A percentile compares a stretch with the other conserved stretches of the same genome.
These are phyloP conservation scores for Agrotis puta DNA, from an alignment of 2,888 invertebrate genomes.

Conservation along the genomic window DNA sequence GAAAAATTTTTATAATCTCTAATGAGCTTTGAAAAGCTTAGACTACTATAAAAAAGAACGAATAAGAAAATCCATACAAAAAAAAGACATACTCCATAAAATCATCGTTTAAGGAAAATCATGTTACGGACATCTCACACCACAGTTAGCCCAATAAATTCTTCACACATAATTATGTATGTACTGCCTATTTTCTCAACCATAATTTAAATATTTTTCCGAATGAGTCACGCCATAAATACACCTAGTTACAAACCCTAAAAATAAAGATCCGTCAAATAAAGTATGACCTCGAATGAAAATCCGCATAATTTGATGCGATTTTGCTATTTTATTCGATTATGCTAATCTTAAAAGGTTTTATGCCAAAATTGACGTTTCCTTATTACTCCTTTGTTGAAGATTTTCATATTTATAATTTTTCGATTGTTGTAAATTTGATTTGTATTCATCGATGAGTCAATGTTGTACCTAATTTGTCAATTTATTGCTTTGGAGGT, in stretches of 20 bases:
- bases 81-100: not conserved
- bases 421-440: conserved; percentile 31
- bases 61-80: not conserved
- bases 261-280: conserved; percentile 44
- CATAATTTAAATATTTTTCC: conserved; percentile 31
- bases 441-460: conserved; percentile 44
- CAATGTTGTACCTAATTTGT: conserved; percentile 35
- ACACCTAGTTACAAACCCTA: conserved; percentile 30
- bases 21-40: too few species aligned
- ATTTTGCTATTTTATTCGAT: conserved; percentile 35
- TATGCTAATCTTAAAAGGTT: conserved; percentile 57
- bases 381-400: conserved; percentile 27
- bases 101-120: not conserved
- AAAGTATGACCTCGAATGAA: conserved; percentile 55
- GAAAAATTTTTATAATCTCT: too few species aligned
- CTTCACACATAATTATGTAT: conserved; percentile 12
- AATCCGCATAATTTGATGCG: conserved; percentile 40
- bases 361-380: conserved; percentile 44
- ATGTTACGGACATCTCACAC: not conserved
- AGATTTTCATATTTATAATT: conserved; percentile 24
- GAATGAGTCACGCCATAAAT: conserved; percentile 30
- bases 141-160: conserved; percentile 1
- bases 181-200: not conserved
- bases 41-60: too few species aligned
- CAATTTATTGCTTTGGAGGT: not conserved